Conservation (phyloP, 2,888 invertebrate genomes). For the Tholera decimalis region DNA sequence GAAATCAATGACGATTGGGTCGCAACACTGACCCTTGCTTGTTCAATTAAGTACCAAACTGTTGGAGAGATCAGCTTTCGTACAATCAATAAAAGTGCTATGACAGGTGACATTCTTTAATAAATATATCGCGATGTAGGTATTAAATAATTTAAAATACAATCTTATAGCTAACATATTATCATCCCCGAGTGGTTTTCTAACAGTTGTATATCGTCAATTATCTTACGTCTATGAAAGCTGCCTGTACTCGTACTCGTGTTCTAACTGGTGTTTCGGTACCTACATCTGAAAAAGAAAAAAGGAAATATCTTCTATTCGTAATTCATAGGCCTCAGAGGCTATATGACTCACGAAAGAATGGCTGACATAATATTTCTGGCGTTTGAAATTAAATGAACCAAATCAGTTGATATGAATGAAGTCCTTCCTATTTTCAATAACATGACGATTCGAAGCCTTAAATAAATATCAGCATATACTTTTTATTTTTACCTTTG, state of each 20-base stretch:
- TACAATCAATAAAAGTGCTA: slow-evolving; percentile 6
- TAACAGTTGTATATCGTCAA: background rate
- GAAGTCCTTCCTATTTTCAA: no score
- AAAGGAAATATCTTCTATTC: no score
- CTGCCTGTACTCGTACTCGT: no score
- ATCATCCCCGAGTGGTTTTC: background rate
- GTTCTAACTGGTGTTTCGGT: no score
- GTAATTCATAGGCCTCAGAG: no score
- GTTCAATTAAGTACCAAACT: slow-evolving; percentile 68
- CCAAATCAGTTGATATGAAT: no score
- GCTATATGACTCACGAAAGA: no score
- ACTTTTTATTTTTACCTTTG: background rate
- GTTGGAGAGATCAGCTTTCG: slow-evolving; percentile 63
- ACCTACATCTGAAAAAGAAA: no score
- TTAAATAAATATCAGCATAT: background rate
- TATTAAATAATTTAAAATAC: background rate
- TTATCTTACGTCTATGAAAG: background rate
- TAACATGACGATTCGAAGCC: no score
- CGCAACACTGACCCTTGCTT: slow-evolving; percentile 47
- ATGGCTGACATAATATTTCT: no score
- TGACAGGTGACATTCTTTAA: background rate
- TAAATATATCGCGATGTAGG: background rate
- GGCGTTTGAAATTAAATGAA: no score
- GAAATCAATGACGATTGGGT: slow-evolving; percentile 47
- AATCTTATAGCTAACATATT: background rate